phyloP scores from a whole-genome alignment of 2,113 vertebrate species.

The Ameiurus melas region DNA sequence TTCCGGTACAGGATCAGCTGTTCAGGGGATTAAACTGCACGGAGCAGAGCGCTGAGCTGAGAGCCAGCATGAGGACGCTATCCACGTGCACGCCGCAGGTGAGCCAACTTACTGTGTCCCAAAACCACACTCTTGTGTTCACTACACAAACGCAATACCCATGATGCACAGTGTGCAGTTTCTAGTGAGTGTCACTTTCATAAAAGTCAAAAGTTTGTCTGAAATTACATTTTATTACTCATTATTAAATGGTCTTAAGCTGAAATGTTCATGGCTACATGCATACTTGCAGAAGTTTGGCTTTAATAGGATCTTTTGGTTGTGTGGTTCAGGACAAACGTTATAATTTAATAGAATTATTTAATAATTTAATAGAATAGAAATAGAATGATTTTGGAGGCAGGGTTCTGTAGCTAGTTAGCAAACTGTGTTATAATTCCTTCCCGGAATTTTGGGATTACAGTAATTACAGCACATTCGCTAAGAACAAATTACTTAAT shows the following conservation, averaged over 20 bases:
- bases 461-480: neutral
- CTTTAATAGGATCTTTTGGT: no score
- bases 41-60: slow-evolving; percentile 58
- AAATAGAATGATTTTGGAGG: no score
- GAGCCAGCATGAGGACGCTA: slow-evolving; percentile 49
- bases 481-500: neutral
- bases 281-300: no score
- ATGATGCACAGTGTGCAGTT: neutral
- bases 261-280: no score
- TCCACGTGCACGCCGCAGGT: slow-evolving; percentile 67
- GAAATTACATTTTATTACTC: no score
- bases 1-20: slow-evolving; percentile 52
- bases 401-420: neutral
- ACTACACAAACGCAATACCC: neutral
- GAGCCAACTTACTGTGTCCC: neutral
- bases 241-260: no score
- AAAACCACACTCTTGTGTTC: neutral
- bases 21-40: slow-evolving; percentile 68
- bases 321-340: neutral
- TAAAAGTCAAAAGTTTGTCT: no score
- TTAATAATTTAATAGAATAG: no score
- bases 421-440: neutral
- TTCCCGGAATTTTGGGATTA: neutral
- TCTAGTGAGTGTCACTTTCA: no score
- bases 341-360: no score